phyloP scores from a whole-genome alignment of 2,113 vertebrate genomes.

The Pangasianodon gigas region DNA sequence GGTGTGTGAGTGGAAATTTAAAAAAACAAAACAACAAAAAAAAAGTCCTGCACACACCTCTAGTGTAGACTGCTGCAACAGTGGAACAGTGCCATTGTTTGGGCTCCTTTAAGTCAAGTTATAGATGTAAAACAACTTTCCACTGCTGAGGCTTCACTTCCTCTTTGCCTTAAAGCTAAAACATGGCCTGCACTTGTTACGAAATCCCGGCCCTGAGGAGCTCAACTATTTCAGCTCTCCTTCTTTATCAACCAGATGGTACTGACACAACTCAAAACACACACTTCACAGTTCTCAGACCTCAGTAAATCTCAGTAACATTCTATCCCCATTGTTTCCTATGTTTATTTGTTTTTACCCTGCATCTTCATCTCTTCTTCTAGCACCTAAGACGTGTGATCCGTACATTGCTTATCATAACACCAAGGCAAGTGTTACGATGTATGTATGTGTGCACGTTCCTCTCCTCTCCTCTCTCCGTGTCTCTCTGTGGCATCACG shows the following conservation, averaged over 20 bases:
- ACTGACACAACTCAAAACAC: slow-evolving; percentile 9
- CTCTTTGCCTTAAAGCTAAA: neutral
- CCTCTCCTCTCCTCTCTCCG: neutral
- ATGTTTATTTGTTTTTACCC: neutral
- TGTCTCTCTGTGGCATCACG: slow-evolving; percentile 28
- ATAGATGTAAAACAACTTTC: neutral
- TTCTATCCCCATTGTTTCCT: neutral
- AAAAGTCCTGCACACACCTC: too few relatives aligned
- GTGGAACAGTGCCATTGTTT: neutral
- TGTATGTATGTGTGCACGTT: neutral
- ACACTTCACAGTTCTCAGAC: neutral
- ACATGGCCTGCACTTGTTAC: neutral
- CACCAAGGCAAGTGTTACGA: neutral
- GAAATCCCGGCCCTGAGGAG: neutral
- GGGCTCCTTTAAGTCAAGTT: too few relatives aligned
- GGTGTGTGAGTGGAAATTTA: neutral
- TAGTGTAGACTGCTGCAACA: neutral
- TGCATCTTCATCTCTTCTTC: neutral
- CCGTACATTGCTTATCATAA: slow-evolving; percentile 17
- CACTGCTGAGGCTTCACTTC: neutral
- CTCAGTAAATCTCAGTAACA: neutral
- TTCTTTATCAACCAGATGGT: neutral
- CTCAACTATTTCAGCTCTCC: neutral
- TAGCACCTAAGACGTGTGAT: neutral
- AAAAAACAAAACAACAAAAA: neutral